phyloP scores from a whole-genome alignment of 2,888 invertebrate genomes.

The Cynaeus angustus region DNA sequence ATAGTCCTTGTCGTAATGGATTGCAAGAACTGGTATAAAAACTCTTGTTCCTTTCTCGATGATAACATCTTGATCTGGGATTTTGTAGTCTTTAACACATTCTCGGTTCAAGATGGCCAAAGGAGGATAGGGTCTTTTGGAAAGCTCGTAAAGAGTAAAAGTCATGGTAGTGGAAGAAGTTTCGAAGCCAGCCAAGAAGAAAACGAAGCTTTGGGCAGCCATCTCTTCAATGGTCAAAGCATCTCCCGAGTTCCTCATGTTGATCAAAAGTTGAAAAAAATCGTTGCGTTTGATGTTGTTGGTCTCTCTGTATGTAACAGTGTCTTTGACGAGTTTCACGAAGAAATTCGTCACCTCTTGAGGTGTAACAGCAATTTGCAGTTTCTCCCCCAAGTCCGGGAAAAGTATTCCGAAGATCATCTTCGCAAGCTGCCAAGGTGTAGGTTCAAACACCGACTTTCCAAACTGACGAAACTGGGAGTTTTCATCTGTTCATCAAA shows the following conservation, averaged over 20 bases:
- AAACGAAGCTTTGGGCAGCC: slow-evolving; percentile 71
- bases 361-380: slow-evolving; percentile 49
- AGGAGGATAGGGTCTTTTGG: slow-evolving; percentile 68
- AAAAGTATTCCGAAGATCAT: background rate
- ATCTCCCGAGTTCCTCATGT: background rate
- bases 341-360: slow-evolving; percentile 69
- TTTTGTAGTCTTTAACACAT: slow-evolving; percentile 56
- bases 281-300: slow-evolving; percentile 72
- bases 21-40: slow-evolving; percentile 49
- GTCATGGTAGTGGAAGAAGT: slow-evolving; percentile 72
- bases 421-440: background rate
- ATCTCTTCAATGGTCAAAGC: slow-evolving; percentile 56
- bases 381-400: background rate
- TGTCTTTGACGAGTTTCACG: slow-evolving; percentile 68
- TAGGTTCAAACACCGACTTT: slow-evolving; percentile 54
- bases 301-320: slow-evolving; percentile 70
- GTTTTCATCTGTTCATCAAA: slow-evolving; percentile 73
- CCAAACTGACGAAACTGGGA: slow-evolving; percentile 69
- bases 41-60: slow-evolving; percentile 66
- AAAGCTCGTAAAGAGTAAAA: slow-evolving; percentile 71
- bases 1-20: slow-evolving; percentile 55
- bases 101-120: slow-evolving; percentile 54
- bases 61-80: slow-evolving; percentile 62
- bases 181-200: slow-evolving; percentile 74
- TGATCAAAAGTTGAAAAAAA: slow-evolving; percentile 73